phyloP scores from a whole-genome alignment of 1,140 invertebrate genomes.

The Drosophila funebris region DNA sequence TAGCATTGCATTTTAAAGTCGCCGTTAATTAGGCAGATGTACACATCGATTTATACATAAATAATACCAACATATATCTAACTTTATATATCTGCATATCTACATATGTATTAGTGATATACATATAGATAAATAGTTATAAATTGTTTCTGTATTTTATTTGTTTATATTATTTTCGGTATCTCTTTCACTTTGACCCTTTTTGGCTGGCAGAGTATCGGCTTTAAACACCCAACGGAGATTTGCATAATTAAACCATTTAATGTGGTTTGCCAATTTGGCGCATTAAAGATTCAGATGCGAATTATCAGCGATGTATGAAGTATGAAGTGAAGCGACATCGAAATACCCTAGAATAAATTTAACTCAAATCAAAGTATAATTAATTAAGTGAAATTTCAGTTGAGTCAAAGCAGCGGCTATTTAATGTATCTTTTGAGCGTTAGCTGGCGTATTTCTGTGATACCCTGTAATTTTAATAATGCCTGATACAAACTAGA shows the following conservation, averaged over 20 bases:
- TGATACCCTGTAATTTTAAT: no score
- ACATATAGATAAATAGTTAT: background rate
- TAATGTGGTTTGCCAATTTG: slow-evolving; percentile 51
- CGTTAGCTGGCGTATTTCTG: no score
- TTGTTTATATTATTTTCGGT: slow-evolving; percentile 20
- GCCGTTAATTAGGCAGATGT: slow-evolving; percentile 34
- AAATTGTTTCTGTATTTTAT: slow-evolving; percentile 9
- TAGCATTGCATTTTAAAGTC: slow-evolving; percentile 4
- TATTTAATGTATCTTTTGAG: no score
- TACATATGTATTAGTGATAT: background rate
- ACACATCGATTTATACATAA: slow-evolving; percentile 25
- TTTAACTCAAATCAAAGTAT: no score
- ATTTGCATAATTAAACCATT: slow-evolving; percentile 48
- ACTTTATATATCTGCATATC: background rate
- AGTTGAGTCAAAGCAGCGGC: no score
- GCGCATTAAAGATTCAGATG: slow-evolving; percentile 33
- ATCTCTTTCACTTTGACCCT: slow-evolving; percentile 38
- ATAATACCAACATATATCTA: slow-evolving; percentile 1
- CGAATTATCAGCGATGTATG: background rate
- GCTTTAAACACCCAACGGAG: slow-evolving; percentile 18
- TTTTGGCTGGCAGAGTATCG: slow-evolving; percentile 18
- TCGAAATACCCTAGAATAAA: slow-evolving; percentile 12
- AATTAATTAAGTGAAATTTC: no score
- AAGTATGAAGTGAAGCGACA: background rate
- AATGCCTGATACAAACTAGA: no score